Evolutionary conservation across 1,140 invertebrate species (phyloP).

Genomic region (Onthophagus taurus): DNA sequence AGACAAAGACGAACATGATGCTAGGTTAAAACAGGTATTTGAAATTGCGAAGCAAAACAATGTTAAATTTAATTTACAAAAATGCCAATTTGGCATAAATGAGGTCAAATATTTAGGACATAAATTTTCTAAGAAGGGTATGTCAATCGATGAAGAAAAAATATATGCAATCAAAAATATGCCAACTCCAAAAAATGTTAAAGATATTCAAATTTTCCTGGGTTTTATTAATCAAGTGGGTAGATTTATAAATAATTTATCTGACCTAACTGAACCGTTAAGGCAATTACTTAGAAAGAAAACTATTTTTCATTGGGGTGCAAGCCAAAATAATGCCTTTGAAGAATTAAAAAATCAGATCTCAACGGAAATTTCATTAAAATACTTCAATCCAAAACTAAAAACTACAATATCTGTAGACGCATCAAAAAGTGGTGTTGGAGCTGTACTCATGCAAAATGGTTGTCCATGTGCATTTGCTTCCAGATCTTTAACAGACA

Average conservation of each 20-base stretch:
- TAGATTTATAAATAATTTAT: constrained; percentile 29
- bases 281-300: constrained; percentile 20
- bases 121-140: neutral
- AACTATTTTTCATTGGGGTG: constrained; percentile 20
- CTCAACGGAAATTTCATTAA: constrained; percentile 22
- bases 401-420: constrained; percentile 25
- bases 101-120: constrained; percentile 1
- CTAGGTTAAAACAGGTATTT: constrained; percentile 24
- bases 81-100: neutral
- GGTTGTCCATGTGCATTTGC: constrained; percentile 33
- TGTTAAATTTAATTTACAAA: neutral
- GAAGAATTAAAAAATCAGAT: constrained; percentile 24
- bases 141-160: constrained; percentile 1
- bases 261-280: constrained; percentile 19
- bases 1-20: too few species aligned
- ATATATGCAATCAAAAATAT: neutral
- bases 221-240: constrained; percentile 29
- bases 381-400: constrained; percentile 24
- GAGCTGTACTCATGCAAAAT: constrained; percentile 24
- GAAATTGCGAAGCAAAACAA: neutral
- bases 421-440: constrained; percentile 29
- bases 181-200: neutral
- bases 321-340: constrained; percentile 22
- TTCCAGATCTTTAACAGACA: constrained; percentile 25
- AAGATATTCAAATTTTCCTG: constrained; percentile 22